Evolutionary conservation across 2,797 vertebrate species (phyloP).

Genomic region (Pseudopleuronectes americanus): DNA sequence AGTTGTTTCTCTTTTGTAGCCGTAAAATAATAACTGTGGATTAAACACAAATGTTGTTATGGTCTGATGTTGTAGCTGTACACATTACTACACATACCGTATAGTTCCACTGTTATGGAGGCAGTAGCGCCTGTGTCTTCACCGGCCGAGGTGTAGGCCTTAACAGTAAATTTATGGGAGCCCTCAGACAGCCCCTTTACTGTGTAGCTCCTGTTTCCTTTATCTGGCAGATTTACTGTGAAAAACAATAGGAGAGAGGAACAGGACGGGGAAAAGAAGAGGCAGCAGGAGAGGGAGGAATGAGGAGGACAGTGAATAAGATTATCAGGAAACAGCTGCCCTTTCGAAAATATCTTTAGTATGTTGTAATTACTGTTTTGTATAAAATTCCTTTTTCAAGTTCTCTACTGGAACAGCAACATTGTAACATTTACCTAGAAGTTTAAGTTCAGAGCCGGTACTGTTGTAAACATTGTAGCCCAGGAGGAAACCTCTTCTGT

Average conservation of each 20-base stretch:
- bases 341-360: neutral
- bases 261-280: neutral
- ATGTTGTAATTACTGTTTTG: too few species aligned
- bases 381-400: too few species aligned
- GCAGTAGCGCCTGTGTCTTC: slow-evolving; percentile 71
- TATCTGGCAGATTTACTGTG: slow-evolving; percentile 74
- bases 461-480: slow-evolving; percentile 81
- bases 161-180: slow-evolving; percentile 82
- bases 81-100: slow-evolving; percentile 59
- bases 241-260: neutral
- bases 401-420: neutral
- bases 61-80: too few species aligned
- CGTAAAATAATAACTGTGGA: neutral
- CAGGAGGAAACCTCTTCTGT: slow-evolving; percentile 76
- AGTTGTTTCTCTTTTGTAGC: neutral
- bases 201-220: slow-evolving; percentile 57
- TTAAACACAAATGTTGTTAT: neutral
- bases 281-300: neutral
- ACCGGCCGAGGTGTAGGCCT: slow-evolving; percentile 82
- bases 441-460: slow-evolving; percentile 59
- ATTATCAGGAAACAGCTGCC: slow-evolving; percentile 8
- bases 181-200: slow-evolving; percentile 63
- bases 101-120: slow-evolving; percentile 70
- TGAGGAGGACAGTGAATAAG: neutral
- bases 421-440: slow-evolving; percentile 69